These are phyloP conservation scores for Cenopis cana DNA, from an alignment of 2,888 invertebrate genomes.

Conservation along the genomic window DNA sequence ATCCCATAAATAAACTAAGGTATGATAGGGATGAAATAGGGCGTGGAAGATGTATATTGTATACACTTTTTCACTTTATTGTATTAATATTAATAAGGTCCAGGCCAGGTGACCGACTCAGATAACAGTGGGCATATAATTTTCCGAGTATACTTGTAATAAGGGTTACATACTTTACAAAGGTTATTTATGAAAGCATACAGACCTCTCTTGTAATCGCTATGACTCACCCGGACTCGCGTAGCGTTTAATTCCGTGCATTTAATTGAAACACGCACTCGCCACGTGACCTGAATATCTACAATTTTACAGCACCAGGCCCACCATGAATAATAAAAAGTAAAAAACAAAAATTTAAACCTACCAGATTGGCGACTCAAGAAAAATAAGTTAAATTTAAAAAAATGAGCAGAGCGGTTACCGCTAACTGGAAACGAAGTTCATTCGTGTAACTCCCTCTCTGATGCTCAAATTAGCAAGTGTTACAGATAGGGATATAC, in stretches of 20 bases:
- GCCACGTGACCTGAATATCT: conserved; percentile 61
- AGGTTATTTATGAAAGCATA: neutral
- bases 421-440: too few relatives aligned
- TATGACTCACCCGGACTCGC: conserved; percentile 37
- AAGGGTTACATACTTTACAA: neutral
- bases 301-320: conserved; percentile 45
- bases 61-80: too few relatives aligned
- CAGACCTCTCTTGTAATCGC: neutral
- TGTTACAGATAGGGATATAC: too few relatives aligned
- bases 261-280: conserved; percentile 71
- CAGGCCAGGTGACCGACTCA: too few relatives aligned
- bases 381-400: conserved; percentile 20
- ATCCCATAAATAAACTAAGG: too few relatives aligned
- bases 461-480: too few relatives aligned
- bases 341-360: conserved; percentile 29
- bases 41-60: too few relatives aligned
- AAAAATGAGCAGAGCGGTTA: conserved; percentile 1
- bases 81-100: too few relatives aligned
- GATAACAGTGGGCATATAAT: neutral
- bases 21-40: too few relatives aligned
- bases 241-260: conserved; percentile 51
- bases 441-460: too few relatives aligned
- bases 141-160: neutral
- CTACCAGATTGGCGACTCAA: conserved; percentile 19
- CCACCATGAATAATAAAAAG: conserved; percentile 40